A percentile compares a stretch with the other conserved stretches of the same genome.
phyloP scores from a whole-genome alignment of 1,140 invertebrate species.

The Pachyrhynchus sulphureomaculatus region DNA sequence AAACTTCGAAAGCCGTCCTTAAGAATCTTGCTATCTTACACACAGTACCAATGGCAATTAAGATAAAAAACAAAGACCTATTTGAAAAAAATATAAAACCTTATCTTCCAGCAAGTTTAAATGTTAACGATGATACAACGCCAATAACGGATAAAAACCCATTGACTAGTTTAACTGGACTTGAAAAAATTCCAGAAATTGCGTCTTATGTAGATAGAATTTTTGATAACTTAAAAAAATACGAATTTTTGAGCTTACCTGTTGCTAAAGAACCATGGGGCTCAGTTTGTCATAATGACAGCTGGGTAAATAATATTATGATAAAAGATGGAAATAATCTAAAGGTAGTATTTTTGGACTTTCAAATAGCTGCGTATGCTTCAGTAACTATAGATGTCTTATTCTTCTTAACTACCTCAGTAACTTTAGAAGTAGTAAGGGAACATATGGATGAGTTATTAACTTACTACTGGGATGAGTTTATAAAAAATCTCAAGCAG shows the following conservation, averaged over 20 bases:
- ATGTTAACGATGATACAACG: neutral
- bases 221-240: neutral
- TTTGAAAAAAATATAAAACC: conserved; percentile 48
- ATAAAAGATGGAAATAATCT: conserved; percentile 42
- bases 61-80: conserved; percentile 47
- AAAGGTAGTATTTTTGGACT: neutral
- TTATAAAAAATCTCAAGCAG: conserved; percentile 41
- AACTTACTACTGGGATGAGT: conserved; percentile 53
- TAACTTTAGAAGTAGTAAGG: conserved; percentile 44
- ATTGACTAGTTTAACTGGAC: neutral
- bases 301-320: conserved; percentile 64
- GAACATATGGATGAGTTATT: conserved; percentile 51
- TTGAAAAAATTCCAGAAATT: neutral
- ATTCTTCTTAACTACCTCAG: conserved; percentile 54
- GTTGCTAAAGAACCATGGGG: conserved; percentile 49
- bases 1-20: conserved; percentile 43
- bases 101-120: conserved; percentile 33
- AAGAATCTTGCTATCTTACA: conserved; percentile 48
- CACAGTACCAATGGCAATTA: conserved; percentile 48
- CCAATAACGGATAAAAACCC: neutral
- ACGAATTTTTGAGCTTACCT: neutral
- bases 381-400: conserved; percentile 51
- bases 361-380: neutral
- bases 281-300: conserved; percentile 57
- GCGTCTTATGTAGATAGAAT: neutral